A percentile compares a stretch with the other conserved stretches of the same genome.
These are phyloP conservation scores for Zosterops lateralis DNA, from an alignment of 2,113 vertebrate genomes.

Conservation along the genomic window DNA sequence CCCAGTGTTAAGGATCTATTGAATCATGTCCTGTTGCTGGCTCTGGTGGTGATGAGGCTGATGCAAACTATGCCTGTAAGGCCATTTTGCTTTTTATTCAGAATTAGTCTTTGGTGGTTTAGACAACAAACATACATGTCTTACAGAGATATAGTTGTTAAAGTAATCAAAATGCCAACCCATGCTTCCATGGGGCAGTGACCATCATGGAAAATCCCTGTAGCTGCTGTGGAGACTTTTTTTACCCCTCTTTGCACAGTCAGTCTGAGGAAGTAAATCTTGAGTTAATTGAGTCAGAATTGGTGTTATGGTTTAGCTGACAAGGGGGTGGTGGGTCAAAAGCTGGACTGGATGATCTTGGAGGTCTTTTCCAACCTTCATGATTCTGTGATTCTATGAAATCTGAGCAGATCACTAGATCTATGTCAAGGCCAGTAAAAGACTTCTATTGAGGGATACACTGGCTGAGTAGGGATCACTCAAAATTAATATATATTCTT, in stretches of 20 bases:
- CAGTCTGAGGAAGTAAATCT: not conserved
- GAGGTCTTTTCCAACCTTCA: not conserved
- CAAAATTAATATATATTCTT: not conserved
- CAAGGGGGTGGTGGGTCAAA: rapidly evolving
- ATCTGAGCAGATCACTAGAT: not conserved
- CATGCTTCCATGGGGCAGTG: not conserved
- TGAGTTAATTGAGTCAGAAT: not conserved
- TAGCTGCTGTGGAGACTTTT: not conserved
- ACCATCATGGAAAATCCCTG: not conserved
- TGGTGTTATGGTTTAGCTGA: not conserved
- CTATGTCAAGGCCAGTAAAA: not conserved
- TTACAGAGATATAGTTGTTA: not conserved
- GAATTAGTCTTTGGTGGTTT: not conserved
- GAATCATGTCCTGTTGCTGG: not conserved
- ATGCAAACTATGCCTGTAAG: not conserved
- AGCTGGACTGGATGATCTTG: not conserved
- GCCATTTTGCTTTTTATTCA: not conserved
- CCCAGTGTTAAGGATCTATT: not conserved
- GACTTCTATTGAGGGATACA: not conserved
- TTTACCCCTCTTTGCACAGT: not conserved
- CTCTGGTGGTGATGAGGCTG: not conserved
- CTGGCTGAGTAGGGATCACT: not conserved
- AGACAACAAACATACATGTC: not conserved
- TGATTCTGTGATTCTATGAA: not conserved
- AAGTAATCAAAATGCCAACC: not conserved